These are phyloP conservation scores for Thinocorus orbignyianus DNA, from an alignment of 2,113 vertebrate species.

Conservation along the genomic window DNA sequence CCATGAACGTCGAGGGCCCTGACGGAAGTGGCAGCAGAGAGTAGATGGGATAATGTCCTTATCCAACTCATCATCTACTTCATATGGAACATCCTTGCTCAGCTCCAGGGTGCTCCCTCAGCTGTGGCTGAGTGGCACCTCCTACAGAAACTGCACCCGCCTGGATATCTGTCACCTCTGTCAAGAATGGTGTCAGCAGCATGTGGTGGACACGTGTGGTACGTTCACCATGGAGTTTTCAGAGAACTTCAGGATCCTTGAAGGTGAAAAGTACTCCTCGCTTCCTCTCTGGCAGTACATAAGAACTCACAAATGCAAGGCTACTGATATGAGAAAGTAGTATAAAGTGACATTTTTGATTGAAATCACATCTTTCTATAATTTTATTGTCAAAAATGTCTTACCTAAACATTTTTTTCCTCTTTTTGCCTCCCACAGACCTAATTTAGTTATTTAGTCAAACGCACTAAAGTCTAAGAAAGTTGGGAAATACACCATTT, in stretches of 20 bases:
- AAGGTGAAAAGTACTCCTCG: background rate
- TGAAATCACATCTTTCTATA: background rate
- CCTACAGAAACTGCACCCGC: too few species aligned
- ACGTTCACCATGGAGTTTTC: background rate
- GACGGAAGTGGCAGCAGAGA: background rate
- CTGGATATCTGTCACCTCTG: background rate
- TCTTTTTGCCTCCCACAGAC: background rate
- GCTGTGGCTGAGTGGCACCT: background rate
- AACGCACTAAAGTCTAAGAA: background rate
- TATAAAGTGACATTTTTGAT: background rate
- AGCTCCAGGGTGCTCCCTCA: background rate
- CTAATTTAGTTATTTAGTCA: background rate
- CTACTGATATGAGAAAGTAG: background rate
- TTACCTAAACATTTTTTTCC: background rate
- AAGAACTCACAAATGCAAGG: background rate
- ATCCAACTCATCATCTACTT: background rate
- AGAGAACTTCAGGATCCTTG: background rate
- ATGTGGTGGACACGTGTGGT: too few species aligned
- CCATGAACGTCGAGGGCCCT: background rate
- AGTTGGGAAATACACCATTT: background rate
- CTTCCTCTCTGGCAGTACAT: background rate
- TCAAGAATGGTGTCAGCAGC: background rate
- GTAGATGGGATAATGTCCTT: background rate
- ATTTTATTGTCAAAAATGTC: slow-evolving; percentile 7
- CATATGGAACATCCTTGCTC: background rate